Evolutionary conservation across 2,888 invertebrate genomes (phyloP).

Genomic region (Pocota personata): DNA sequence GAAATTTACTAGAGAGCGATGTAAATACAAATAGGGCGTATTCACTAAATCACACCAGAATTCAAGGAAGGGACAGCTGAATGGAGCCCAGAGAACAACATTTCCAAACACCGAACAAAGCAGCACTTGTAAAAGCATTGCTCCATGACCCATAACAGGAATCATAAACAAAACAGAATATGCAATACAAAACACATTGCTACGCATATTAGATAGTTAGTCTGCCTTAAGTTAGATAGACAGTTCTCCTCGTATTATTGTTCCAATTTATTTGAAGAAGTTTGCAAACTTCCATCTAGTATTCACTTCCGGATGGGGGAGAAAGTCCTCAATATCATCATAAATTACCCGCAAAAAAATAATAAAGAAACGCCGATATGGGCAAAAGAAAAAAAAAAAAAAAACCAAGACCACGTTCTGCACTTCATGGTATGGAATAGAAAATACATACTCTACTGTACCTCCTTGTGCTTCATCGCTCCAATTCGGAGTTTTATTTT

Average conservation of each 20-base stretch:
- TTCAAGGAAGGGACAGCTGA: background rate
- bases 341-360: slow-evolving; percentile 58
- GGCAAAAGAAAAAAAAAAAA: background rate
- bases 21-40: background rate
- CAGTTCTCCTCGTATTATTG: slow-evolving; percentile 18
- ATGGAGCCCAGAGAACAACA: background rate
- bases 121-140: background rate
- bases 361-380: slow-evolving; percentile 48
- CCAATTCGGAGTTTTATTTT: slow-evolving; percentile 12
- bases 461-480: background rate
- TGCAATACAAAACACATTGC: background rate
- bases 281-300: background rate
- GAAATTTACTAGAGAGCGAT: slow-evolving; percentile 8
- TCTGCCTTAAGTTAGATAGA: background rate
- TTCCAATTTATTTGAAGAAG: slow-evolving; percentile 45
- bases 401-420: background rate
- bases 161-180: background rate
- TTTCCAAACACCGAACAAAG: background rate
- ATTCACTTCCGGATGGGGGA: slow-evolving; percentile 1
- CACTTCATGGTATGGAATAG: background rate
- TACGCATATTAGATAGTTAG: slow-evolving; percentile 10
- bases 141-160: background rate
- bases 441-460: background rate
- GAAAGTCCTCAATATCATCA: slow-evolving; percentile 22
- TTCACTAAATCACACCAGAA: slow-evolving; percentile 8